Evolutionary conservation across 2,888 invertebrate species (phyloP).

Genomic region (Campopleginae sp.): DNA sequence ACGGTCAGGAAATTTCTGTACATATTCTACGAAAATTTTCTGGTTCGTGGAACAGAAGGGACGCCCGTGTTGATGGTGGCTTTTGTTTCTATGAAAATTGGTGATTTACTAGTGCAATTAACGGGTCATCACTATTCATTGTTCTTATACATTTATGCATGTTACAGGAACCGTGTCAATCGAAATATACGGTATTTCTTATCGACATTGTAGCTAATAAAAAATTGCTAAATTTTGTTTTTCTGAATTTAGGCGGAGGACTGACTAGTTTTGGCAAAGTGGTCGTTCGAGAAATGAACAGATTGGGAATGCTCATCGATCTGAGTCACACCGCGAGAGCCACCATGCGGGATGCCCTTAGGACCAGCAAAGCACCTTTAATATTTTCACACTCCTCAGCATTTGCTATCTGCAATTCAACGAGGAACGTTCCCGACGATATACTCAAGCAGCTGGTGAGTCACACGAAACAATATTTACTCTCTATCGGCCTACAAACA

Average conservation of each 20-base stretch:
- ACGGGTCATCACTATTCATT: too few species aligned
- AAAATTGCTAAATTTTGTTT: neutral
- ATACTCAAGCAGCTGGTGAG: slow-evolving; percentile 88
- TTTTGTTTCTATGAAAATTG: too few species aligned
- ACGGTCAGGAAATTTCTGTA: too few species aligned
- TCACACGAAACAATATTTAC: neutral
- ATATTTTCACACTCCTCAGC: slow-evolving; percentile 97
- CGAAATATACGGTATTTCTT: too few species aligned
- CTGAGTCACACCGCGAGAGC: slow-evolving; percentile 94
- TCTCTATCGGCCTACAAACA: neutral
- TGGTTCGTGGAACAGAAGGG: too few species aligned
- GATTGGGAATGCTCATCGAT: slow-evolving; percentile 96
- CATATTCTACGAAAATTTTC: too few species aligned
- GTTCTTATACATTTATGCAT: too few species aligned
- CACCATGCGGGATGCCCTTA: slow-evolving; percentile 93
- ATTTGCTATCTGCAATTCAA: slow-evolving; percentile 93
- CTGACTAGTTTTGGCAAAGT: slow-evolving; percentile 85
- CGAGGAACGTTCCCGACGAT: slow-evolving; percentile 95
- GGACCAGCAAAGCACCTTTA: slow-evolving; percentile 93
- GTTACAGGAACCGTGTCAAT: too few species aligned
- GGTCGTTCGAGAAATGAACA: slow-evolving; percentile 96
- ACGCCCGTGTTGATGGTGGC: too few species aligned
- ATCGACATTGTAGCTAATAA: too few species aligned
- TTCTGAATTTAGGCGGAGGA: slow-evolving; percentile 76
- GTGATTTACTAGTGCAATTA: too few species aligned